phyloP scores from a whole-genome alignment of 2,797 vertebrate species.

The Gastrophryne carolinensis region DNA sequence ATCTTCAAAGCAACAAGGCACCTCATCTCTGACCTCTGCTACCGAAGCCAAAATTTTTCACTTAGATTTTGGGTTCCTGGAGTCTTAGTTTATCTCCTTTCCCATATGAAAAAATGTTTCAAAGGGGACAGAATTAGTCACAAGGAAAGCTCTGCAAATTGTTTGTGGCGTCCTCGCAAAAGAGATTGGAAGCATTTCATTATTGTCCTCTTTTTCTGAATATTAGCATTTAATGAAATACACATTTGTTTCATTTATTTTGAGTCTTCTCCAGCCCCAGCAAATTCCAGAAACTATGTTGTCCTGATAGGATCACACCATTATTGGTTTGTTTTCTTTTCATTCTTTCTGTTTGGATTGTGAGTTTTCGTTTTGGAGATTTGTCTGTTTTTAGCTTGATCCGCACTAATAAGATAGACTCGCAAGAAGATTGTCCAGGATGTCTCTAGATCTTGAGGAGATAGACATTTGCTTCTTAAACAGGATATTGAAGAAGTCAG shows the following conservation, averaged over 20 bases:
- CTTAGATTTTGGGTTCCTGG: conserved; percentile 22
- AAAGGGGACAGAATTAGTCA: conserved; percentile 45
- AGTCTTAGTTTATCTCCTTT: conserved; percentile 34
- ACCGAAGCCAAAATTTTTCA: conserved; percentile 15
- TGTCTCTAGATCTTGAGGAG: conserved; percentile 62
- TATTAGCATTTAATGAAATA: conserved; percentile 96
- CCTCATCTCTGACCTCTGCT: conserved; percentile 22
- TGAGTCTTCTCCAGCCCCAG: conserved; percentile 78
- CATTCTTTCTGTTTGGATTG: conserved; percentile 80
- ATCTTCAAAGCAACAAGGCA: conserved; percentile 15
- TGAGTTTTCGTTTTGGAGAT: conserved; percentile 69
- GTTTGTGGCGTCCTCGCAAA: conserved; percentile 56
- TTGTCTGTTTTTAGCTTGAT: conserved; percentile 70
- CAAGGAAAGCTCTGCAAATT: conserved; percentile 47
- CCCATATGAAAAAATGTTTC: conserved; percentile 36
- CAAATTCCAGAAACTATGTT: conserved; percentile 78
- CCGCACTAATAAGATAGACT: conserved; percentile 69
- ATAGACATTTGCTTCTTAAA: conserved; percentile 68
- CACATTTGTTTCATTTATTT: conserved; percentile 87
- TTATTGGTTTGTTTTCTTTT: conserved; percentile 93
- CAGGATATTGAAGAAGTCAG: conserved; percentile 78
- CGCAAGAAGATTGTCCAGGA: conserved; percentile 67
- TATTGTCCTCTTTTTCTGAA: conserved; percentile 73
- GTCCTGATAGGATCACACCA: conserved; percentile 82
- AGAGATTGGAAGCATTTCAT: conserved; percentile 66